phyloP scores from a whole-genome alignment of 2,113 vertebrate species.

The Stercorarius parasiticus region DNA sequence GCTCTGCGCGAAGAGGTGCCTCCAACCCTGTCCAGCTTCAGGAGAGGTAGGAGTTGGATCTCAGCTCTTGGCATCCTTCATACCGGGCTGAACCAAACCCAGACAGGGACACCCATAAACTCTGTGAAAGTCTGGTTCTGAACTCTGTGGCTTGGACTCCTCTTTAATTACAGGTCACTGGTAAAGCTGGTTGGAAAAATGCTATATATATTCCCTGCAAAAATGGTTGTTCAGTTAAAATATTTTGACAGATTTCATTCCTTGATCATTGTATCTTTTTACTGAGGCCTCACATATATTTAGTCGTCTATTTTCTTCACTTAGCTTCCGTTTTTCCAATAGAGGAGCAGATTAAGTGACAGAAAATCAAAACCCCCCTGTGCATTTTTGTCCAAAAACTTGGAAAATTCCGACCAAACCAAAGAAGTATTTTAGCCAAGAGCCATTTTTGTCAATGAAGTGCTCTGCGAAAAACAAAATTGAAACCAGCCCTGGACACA shows the following conservation, averaged over 20 bases:
- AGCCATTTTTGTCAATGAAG: constrained; percentile 46
- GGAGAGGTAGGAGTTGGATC: background rate
- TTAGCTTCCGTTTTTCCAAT: background rate
- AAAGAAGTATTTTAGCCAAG: constrained; percentile 14
- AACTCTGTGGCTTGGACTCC: constrained; percentile 55
- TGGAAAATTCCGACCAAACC: constrained; percentile 35
- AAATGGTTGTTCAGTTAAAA: background rate
- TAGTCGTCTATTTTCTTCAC: constrained; percentile 2
- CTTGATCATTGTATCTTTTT: background rate
- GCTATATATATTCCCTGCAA: constrained; percentile 39
- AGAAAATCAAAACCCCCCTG: background rate
- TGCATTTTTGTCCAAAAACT: background rate
- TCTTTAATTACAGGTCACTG: constrained; percentile 56
- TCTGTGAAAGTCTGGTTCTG: constrained; percentile 64
- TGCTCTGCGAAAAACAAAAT: background rate
- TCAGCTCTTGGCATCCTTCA: background rate
- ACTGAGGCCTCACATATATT: background rate
- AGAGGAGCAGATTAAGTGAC: background rate
- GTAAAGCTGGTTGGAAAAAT: constrained; percentile 50
- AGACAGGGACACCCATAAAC: constrained; percentile 39
- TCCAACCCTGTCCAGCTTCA: background rate
- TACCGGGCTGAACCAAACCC: constrained; percentile 43
- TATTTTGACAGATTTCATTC: background rate
- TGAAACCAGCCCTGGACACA: constrained; percentile 25
- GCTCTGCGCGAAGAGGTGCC: background rate